Conservation (phyloP, 1,140 invertebrate species). For the Popillia japonica region DNA sequence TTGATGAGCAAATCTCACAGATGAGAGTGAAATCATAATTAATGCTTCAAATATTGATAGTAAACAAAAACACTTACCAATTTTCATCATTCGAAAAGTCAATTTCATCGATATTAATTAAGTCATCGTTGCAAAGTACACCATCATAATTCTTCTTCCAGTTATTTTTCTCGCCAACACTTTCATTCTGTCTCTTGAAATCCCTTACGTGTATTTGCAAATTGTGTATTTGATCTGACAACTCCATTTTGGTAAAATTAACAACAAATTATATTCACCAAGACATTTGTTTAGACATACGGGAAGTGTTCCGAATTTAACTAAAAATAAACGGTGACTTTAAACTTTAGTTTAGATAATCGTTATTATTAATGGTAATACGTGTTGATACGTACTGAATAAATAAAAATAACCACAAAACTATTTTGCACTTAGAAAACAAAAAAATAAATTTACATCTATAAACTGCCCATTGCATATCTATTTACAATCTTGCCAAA, state of each 20-base stretch:
- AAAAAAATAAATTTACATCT: slow-evolving; percentile 39
- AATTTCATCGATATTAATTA: slow-evolving; percentile 53
- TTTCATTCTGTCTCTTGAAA: slow-evolving; percentile 39
- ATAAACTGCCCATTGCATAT: slow-evolving; percentile 48
- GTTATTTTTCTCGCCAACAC: slow-evolving; percentile 28
- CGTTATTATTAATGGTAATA: slow-evolving; percentile 1
- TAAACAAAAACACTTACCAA: slow-evolving; percentile 49
- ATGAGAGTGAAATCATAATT: too few relatives aligned
- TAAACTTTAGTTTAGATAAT: not conserved
- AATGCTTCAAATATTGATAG: not conserved
- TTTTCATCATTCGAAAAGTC: slow-evolving; percentile 55
- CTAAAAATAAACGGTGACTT: slow-evolving; percentile 40
- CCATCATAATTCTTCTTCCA: slow-evolving; percentile 25
- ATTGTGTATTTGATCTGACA: slow-evolving; percentile 46
- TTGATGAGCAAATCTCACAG: too few relatives aligned
- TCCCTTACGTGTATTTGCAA: slow-evolving; percentile 33
- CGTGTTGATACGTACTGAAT: slow-evolving; percentile 33
- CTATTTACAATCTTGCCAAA: slow-evolving; percentile 37
- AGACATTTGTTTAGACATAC: slow-evolving; percentile 37
- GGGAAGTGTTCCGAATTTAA: slow-evolving; percentile 17
- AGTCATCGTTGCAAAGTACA: slow-evolving; percentile 45
- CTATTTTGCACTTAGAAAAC: slow-evolving; percentile 22
- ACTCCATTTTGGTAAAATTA: slow-evolving; percentile 49
- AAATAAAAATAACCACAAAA: slow-evolving; percentile 40
- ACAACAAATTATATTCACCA: slow-evolving; percentile 40